Percentiles rank a stretch among this genome's conserved stretches.
These are phyloP conservation scores for Torymus tubicola DNA, from an alignment of 2,888 invertebrate genomes.

Conservation along the genomic window DNA sequence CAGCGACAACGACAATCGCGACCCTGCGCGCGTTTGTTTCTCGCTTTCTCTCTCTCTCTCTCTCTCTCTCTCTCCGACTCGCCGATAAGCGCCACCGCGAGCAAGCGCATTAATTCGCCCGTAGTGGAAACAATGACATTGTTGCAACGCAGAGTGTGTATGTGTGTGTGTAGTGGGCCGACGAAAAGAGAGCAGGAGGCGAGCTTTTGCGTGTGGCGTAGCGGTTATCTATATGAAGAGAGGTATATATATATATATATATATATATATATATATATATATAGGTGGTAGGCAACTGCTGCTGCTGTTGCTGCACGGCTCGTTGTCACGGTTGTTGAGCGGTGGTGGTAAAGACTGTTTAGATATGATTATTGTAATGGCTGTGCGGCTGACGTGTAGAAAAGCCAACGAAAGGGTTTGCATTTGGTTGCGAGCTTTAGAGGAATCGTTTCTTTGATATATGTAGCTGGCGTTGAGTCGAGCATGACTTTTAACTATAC, in stretches of 20 bases:
- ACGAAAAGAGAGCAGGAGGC: not conserved
- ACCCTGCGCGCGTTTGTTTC: not conserved
- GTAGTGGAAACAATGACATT: slow-evolving; percentile 36
- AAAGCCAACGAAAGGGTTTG: too few species aligned
- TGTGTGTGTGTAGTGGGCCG: not conserved
- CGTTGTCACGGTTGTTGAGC: not conserved
- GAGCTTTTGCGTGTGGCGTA: not conserved
- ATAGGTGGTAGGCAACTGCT: too few species aligned
- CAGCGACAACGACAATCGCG: too few species aligned
- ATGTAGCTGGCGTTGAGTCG: too few species aligned
- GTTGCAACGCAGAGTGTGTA: not conserved
- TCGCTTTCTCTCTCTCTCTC: not conserved
- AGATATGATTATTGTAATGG: too few species aligned
- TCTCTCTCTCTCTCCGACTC: slow-evolving; percentile 3
- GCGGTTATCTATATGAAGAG: not conserved
- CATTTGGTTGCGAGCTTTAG: too few species aligned
- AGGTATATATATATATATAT: too few species aligned
- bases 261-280: too few species aligned
- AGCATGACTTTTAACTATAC: too few species aligned
- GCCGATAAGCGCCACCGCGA: slow-evolving; percentile 39
- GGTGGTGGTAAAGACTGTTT: not conserved
- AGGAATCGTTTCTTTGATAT: too few species aligned
- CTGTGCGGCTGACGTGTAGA: too few species aligned
- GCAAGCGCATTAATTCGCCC: slow-evolving; percentile 29
- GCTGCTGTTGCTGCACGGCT: not conserved